Percentiles rank a stretch among this genome's conserved stretches.
phyloP scores from a whole-genome alignment of 1,140 invertebrate genomes.

The Tetraneura akinire region DNA sequence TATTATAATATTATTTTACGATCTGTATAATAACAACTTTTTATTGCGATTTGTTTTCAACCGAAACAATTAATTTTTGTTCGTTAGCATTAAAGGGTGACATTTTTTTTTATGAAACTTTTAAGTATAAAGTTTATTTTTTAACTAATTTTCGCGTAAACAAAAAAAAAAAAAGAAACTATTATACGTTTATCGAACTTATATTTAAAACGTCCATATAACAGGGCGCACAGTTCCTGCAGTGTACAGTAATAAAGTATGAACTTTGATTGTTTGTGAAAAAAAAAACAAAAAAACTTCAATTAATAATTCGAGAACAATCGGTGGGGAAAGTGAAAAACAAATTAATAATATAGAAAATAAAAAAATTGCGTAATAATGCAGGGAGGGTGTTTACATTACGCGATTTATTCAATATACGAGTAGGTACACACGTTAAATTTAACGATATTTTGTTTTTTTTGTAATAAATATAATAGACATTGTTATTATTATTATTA shows the following conservation, averaged over 20 bases:
- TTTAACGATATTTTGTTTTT: too few relatives aligned
- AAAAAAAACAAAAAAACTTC: constrained; percentile 13
- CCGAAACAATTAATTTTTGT: constrained; percentile 7
- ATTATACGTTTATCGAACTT: constrained; percentile 26
- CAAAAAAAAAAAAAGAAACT: background rate
- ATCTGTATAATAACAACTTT: background rate
- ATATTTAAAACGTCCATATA: constrained; percentile 12
- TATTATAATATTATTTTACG: background rate
- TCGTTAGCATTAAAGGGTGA: background rate
- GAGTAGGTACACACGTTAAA: too few relatives aligned
- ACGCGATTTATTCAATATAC: too few relatives aligned
- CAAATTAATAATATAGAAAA: background rate
- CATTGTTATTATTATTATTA: too few relatives aligned
- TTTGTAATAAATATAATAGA: too few relatives aligned
- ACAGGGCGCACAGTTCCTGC: background rate
- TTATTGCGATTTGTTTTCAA: constrained; percentile 4
- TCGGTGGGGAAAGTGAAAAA: background rate
- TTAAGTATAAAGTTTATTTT: background rate
- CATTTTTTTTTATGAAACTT: background rate
- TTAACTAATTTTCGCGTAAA: background rate
- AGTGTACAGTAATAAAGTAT: background rate
- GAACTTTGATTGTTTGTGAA: constrained; percentile 10
- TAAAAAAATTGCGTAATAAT: background rate
- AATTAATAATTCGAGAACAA: background rate
- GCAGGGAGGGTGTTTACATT: too few relatives aligned